phyloP scores from a whole-genome alignment of 1,140 invertebrate genomes.

The Scaptomyza montana region DNA sequence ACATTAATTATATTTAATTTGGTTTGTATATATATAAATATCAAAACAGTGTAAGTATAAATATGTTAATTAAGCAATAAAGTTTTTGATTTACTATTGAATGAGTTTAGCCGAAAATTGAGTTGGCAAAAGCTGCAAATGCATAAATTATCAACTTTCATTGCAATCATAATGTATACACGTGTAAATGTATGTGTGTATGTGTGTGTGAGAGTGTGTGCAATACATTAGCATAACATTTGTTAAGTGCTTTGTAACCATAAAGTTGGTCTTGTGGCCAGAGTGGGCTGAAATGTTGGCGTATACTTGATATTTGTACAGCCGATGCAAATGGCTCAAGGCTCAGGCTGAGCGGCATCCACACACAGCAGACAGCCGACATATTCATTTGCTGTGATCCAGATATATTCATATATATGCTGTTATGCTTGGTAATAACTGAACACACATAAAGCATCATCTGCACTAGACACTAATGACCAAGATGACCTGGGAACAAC shows the following conservation, averaged over 20 bases:
- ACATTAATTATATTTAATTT: conserved; percentile 21
- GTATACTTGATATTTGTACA: conserved; percentile 71
- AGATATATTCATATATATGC: no score
- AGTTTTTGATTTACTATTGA: conserved; percentile 44
- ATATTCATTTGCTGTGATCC: conserved; percentile 57
- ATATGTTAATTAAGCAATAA: background rate
- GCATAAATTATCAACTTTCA: conserved; percentile 51
- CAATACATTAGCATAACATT: conserved; percentile 66
- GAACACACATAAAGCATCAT: conserved; percentile 50
- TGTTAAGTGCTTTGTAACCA: conserved; percentile 32
- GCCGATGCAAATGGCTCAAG: background rate
- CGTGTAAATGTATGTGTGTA: conserved; percentile 1
- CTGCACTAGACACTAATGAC: conserved; percentile 63
- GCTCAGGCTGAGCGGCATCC: conserved; percentile 9
- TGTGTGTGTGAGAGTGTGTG: conserved; percentile 24
- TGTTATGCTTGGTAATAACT: background rate
- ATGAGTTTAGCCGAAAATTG: conserved; percentile 64
- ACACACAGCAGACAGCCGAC: conserved; percentile 28
- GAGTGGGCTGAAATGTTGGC: conserved; percentile 36
- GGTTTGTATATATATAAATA: conserved; percentile 33
- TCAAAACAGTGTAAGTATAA: conserved; percentile 6
- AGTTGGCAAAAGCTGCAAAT: conserved; percentile 56
- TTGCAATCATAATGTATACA: conserved; percentile 3
- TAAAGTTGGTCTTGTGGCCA: conserved; percentile 34
- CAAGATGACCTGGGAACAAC: conserved; percentile 32